These are phyloP conservation scores for Melinaea marsaeus DNA, from an alignment of 2,888 invertebrate genomes.

Conservation along the genomic window DNA sequence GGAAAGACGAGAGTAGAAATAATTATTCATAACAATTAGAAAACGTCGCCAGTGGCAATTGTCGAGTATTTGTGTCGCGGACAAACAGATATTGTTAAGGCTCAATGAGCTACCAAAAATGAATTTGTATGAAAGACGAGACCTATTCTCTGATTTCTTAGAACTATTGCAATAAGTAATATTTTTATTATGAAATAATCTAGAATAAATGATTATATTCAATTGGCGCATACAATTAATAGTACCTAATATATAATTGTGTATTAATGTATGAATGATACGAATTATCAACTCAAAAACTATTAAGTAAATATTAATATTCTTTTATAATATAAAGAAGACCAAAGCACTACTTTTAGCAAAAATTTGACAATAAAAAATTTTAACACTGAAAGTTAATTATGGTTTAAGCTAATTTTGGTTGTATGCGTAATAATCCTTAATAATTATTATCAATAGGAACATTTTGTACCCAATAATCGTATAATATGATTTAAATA, in stretches of 20 bases:
- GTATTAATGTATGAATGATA: not conserved
- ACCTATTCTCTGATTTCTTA: constrained; percentile 23
- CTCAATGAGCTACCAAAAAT: constrained; percentile 24
- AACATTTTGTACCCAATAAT: constrained; percentile 3
- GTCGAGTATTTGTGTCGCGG: not conserved
- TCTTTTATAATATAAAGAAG: too few species aligned
- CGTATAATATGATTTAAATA: not conserved
- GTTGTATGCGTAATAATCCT: too few species aligned
- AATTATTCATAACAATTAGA: constrained; percentile 4
- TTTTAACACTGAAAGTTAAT: too few species aligned
- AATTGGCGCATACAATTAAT: not conserved
- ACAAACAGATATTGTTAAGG: constrained; percentile 21
- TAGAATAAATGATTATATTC: constrained; percentile 2
- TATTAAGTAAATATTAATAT: too few species aligned
- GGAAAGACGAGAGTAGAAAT: not conserved
- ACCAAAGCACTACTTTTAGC: too few species aligned
- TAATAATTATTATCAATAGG: constrained; percentile 1
- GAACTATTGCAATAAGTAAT: not conserved
- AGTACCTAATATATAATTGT: too few species aligned
- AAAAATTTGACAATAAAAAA: too few species aligned
- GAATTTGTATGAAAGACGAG: constrained; percentile 27
- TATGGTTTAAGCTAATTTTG: too few species aligned
- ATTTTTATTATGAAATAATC: not conserved
- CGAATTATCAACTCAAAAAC: not conserved
- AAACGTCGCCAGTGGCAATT: not conserved